Conservation (phyloP, 2,113 vertebrate genomes). For the Helogale parvula region DNA sequence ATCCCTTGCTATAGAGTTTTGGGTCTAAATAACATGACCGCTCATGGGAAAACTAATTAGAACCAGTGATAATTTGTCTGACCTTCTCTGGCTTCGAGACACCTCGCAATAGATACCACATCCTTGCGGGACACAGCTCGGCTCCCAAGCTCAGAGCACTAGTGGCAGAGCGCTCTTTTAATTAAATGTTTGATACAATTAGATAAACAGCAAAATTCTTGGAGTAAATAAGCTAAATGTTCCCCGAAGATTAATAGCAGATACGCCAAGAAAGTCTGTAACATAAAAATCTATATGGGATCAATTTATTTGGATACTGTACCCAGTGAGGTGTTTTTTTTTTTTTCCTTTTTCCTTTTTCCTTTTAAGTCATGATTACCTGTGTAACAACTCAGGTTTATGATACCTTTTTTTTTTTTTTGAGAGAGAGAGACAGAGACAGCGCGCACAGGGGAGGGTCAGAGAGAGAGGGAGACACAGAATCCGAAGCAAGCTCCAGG, state of each 20-base stretch:
- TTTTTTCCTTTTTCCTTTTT: neutral
- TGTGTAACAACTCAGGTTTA: neutral
- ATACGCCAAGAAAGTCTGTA: neutral
- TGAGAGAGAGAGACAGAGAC: too few species aligned
- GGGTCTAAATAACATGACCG: neutral
- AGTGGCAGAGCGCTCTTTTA: constrained; percentile 32
- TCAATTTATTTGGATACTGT: constrained; percentile 31
- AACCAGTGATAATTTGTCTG: constrained; percentile 22
- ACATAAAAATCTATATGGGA: constrained; percentile 48
- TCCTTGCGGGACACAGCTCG: neutral
- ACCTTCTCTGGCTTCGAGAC: constrained; percentile 47
- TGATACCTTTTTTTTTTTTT: neutral
- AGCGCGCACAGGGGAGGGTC: too few species aligned
- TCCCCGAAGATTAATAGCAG: constrained; percentile 56
- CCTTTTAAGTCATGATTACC: neutral
- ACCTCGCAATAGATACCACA: neutral
- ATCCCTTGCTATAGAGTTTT: neutral
- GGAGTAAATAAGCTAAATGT: constrained; percentile 53
- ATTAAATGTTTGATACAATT: constrained; percentile 71
- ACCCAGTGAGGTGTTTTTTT: neutral
- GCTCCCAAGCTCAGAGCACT: neutral
- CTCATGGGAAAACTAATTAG: constrained; percentile 61
- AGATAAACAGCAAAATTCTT: constrained; percentile 61
- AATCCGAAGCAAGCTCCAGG: too few species aligned
- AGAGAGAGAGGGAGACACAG: too few species aligned